Evolutionary conservation across 2,888 invertebrate genomes (phyloP).

Genomic region (Latrodectus hesperus): DNA sequence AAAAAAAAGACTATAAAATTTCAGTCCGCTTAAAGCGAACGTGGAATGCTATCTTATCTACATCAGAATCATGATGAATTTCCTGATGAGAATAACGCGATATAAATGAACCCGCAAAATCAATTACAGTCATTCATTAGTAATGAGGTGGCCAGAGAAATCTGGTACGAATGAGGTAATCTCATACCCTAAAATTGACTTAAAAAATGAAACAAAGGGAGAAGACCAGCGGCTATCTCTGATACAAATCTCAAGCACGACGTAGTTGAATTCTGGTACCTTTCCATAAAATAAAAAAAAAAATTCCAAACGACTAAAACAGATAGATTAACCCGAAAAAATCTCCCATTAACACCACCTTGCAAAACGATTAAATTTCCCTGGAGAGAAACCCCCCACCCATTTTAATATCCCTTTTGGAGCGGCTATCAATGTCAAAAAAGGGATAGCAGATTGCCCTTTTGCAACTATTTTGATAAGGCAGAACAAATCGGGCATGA

Average conservation of each 20-base stretch:
- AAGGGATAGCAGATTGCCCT: constrained; percentile 42
- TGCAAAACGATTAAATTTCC: constrained; percentile 55
- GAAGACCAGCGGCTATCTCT: constrained; percentile 32
- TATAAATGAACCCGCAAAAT: background rate
- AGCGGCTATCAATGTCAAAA: constrained; percentile 49
- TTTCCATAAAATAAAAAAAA: background rate
- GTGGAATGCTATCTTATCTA: too few species aligned
- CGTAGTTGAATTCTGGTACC: constrained; percentile 16
- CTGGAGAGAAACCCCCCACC: constrained; percentile 57
- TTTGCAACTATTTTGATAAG: constrained; percentile 48
- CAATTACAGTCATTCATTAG: constrained; percentile 41
- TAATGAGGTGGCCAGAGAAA: constrained; percentile 17
- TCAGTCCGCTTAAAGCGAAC: too few species aligned
- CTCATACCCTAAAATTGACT: constrained; percentile 11
- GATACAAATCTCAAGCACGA: constrained; percentile 41
- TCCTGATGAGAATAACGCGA: background rate
- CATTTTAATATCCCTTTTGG: constrained; percentile 58
- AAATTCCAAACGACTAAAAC: constrained; percentile 32
- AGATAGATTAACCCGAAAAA: constrained; percentile 52
- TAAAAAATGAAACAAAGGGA: constrained; percentile 25
- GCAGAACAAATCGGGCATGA: constrained; percentile 17
- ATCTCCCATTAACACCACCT: constrained; percentile 64
- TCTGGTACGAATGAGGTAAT: constrained; percentile 8
- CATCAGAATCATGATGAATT: background rate
- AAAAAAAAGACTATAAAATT: too few species aligned